These are phyloP conservation scores for Pseudochaenichthys georgianus DNA, from an alignment of 2,797 vertebrate genomes.

Conservation along the genomic window DNA sequence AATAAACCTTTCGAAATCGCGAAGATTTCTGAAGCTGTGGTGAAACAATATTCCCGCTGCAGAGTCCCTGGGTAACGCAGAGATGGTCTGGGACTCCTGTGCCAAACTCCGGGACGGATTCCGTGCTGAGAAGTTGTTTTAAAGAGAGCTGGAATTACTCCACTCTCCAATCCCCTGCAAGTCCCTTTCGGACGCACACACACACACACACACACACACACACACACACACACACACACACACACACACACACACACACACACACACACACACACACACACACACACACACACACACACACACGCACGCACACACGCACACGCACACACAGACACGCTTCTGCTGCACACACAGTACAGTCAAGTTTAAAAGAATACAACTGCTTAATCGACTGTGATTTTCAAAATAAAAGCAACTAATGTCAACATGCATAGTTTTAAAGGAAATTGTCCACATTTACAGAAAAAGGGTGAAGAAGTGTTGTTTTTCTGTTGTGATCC, in stretches of 20 bases:
- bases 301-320: conserved; percentile 3
- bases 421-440: not conserved
- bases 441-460: not conserved
- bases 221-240: conserved; percentile 12
- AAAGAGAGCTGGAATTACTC: conserved; percentile 86
- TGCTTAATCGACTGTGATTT: not conserved
- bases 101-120: conserved; percentile 71
- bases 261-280: conserved; percentile 19
- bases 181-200: conserved; percentile 79
- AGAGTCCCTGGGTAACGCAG: conserved; percentile 58
- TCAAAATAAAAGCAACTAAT: conserved; percentile 49
- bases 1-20: conserved; percentile 77
- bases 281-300: conserved; percentile 10
- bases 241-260: conserved; percentile 14
- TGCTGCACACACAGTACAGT: conserved; percentile 22
- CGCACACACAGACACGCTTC: conserved; percentile 18
- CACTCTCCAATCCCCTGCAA: conserved; percentile 82
- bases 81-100: conserved; percentile 48
- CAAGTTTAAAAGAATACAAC: conserved; percentile 22
- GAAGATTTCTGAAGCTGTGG: conserved; percentile 46
- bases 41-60: conserved; percentile 40
- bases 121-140: conserved; percentile 83
- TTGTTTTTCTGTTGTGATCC: not conserved
- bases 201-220: conserved; percentile 19
- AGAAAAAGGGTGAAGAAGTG: not conserved